Evolutionary conservation across 2,797 vertebrate species (phyloP).

Genomic region (Scolopax rusticola): DNA sequence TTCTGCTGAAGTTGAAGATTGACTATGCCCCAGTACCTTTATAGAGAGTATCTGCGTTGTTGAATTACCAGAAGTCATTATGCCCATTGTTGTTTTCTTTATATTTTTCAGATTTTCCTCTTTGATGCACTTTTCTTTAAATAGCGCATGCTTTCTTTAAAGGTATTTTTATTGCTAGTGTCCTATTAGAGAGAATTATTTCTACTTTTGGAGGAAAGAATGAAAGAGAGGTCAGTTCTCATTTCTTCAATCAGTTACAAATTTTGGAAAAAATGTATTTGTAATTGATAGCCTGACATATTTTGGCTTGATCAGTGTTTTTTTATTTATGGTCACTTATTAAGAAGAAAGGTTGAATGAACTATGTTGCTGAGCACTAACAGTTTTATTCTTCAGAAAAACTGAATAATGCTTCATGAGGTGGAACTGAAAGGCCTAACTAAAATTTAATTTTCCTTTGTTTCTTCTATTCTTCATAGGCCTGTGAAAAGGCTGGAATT

Average conservation of each 20-base stretch:
- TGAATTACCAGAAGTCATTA: background rate
- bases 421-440: background rate
- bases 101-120: background rate
- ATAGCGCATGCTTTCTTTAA: background rate
- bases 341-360: background rate
- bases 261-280: background rate
- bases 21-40: background rate
- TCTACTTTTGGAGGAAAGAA: background rate
- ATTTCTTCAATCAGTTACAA: background rate
- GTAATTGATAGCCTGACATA: background rate
- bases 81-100: background rate
- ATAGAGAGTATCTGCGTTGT: background rate
- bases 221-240: background rate
- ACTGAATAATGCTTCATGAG: background rate
- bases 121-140: background rate
- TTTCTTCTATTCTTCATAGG: conserved; percentile 75
- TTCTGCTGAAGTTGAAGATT: background rate
- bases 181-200: background rate
- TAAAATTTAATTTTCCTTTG: background rate
- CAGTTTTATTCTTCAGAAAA: background rate
- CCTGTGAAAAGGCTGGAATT: conserved; percentile 92
- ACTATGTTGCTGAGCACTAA: background rate
- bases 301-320: background rate
- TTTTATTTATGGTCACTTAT: background rate
- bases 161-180: background rate